phyloP scores from a whole-genome alignment of 1,140 invertebrate species.

The Microplitis mediator region DNA sequence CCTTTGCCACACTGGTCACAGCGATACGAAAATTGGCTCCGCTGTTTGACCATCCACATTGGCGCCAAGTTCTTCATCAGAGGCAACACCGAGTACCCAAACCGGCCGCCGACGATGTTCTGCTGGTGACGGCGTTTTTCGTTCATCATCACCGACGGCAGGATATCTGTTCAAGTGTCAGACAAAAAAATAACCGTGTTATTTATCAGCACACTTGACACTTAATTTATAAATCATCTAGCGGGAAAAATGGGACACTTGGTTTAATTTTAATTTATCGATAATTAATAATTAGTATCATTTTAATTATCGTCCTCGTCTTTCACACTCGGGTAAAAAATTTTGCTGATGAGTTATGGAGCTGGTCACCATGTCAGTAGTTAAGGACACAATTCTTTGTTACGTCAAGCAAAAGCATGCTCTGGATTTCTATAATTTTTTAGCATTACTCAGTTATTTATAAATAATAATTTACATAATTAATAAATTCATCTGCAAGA shows the following conservation, averaged over 20 bases:
- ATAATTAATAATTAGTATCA: too few relatives aligned
- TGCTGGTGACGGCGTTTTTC: slow-evolving; percentile 27
- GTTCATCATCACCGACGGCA: slow-evolving; percentile 34
- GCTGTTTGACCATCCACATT: slow-evolving; percentile 51
- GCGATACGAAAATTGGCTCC: slow-evolving; percentile 47
- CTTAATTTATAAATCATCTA: background rate
- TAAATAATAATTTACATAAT: too few relatives aligned
- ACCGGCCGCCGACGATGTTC: background rate
- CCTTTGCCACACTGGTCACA: slow-evolving; percentile 67
- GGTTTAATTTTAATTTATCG: background rate
- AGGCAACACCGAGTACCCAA: slow-evolving; percentile 41
- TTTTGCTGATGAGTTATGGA: too few relatives aligned
- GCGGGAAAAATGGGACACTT: background rate
- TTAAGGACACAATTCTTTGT: too few relatives aligned
- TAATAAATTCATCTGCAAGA: too few relatives aligned
- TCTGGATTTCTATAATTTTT: too few relatives aligned
- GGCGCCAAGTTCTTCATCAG: slow-evolving; percentile 47
- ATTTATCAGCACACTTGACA: background rate
- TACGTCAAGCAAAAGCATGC: too few relatives aligned
- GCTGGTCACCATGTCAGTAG: too few relatives aligned
- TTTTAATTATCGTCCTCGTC: too few relatives aligned
- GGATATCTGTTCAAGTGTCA: slow-evolving; percentile 30
- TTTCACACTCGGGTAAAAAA: too few relatives aligned
- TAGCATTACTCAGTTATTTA: too few relatives aligned
- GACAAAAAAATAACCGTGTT: slow-evolving; percentile 26